Evolutionary conservation across 2,797 vertebrate species (phyloP), one percentile per base, ranked within the genome.

Genomic region (Peromyscus aztecus): DNA sequence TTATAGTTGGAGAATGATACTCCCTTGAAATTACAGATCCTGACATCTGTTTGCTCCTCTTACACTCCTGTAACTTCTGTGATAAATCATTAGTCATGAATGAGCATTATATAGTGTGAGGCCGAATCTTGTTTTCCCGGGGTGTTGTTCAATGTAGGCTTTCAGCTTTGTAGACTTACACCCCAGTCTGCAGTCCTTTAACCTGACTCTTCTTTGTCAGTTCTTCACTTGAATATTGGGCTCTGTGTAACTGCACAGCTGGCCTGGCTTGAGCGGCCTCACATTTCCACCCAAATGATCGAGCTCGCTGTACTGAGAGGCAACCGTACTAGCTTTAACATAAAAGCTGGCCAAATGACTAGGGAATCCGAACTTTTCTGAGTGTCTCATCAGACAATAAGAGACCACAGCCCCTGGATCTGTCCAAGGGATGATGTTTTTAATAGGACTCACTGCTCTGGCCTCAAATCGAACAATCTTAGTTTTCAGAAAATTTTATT

Each of bases 11-110:
- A 76, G 67, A 55, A 63, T 31, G 49, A 78, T 90, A 76, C 40
- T 34, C 34, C 29, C 81, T 82, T 69, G 76, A 94, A 95, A 93
- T 93, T 71, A 96, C 81, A 59, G 9, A 27, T 57, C n/a, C 31
- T 92, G 65, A 89, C 80, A 91, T 93, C 80, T 97, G 63, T 73
- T 91, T 87, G 85, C 75, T 97, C 69, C 52, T 91, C 37, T 88
- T 61, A 55, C 40, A 85, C 67, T 17, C 88, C 93, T 46, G 14
- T 78, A 94, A 91, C 29, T 77, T 71, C n/a, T 27, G 0, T 81
- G 90, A 88, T 85, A 43, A 89, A 75, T 94, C 73, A 29, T 75
- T 95, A 75, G 61, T 59, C 63, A 67, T 57, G 83, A 96, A 65
- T 93, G 59, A 95, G 29, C 46, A 73, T 85, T 85, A 31, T 43